Percentiles rank a stretch among this genome's conserved stretches.
phyloP scores from a whole-genome alignment of 2,113 vertebrate species.

The Colius striatus region DNA sequence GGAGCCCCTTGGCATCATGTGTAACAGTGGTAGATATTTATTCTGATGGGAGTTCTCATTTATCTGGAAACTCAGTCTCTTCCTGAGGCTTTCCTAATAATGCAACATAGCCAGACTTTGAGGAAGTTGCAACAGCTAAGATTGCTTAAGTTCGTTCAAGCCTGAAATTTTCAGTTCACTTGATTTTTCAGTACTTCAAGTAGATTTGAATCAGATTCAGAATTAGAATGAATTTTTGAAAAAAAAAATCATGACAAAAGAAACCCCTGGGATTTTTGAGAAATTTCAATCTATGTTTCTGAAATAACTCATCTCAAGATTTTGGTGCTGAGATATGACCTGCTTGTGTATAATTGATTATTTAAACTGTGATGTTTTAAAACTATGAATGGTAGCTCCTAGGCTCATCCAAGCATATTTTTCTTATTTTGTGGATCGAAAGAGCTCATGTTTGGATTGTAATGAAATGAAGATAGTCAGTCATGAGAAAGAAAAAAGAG shows the following conservation, averaged over 20 bases:
- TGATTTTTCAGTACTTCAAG: not conserved
- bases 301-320: not conserved
- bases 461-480: not conserved
- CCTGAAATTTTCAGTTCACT: not conserved
- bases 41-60: not conserved
- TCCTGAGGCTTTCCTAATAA: not conserved
- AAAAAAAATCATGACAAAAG: not conserved
- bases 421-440: not conserved
- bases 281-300: not conserved
- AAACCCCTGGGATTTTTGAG: not conserved
- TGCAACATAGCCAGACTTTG: not conserved
- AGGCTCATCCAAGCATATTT: not conserved
- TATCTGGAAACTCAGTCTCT: not conserved
- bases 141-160: not conserved
- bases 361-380: not conserved
- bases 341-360: not conserved
- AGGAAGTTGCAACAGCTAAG: not conserved
- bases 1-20: not conserved
- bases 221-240: not conserved
- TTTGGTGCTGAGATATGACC: fast-evolving
- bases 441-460: not conserved
- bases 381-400: not conserved
- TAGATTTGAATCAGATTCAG: not conserved
- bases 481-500: not conserved
- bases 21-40: not conserved